phyloP scores from a whole-genome alignment of 30 jellyfish, hydroid and myxozoan species.

The Aurelia sp. region DNA sequence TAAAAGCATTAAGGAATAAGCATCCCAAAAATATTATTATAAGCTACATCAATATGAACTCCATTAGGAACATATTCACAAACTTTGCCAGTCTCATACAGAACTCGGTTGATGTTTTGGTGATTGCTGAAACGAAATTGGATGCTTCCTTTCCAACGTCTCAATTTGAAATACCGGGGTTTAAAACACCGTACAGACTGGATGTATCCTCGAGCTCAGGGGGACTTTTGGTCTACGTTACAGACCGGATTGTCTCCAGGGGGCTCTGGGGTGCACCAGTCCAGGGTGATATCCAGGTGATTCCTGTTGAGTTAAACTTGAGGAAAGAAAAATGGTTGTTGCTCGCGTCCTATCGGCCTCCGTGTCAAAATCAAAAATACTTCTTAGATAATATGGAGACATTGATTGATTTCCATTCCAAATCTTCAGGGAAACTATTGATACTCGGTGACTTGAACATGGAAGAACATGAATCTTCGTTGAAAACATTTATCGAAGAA shows the following conservation, averaged over 20 bases:
- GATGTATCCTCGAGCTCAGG: no score
- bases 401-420: slow-evolving; percentile 3
- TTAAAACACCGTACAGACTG: no score
- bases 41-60: slow-evolving; percentile 40
- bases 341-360: slow-evolving; percentile 21
- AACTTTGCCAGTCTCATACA: slow-evolving; percentile 30
- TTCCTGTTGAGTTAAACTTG: slow-evolving; percentile 16
- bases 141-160: slow-evolving; percentile 23
- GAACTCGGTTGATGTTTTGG: slow-evolving; percentile 20
- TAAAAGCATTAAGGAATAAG: slow-evolving; percentile 24
- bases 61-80: slow-evolving; percentile 15
- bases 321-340: slow-evolving; percentile 19
- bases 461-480: not conserved
- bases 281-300: slow-evolving; percentile 14
- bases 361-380: slow-evolving; percentile 12
- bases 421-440: slow-evolving; percentile 17
- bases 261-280: slow-evolving; percentile 8
- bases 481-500: not conserved
- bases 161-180: slow-evolving; percentile 18
- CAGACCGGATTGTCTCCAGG: slow-evolving; percentile 16
- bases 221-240: slow-evolving; percentile 22
- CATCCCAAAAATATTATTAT: slow-evolving; percentile 21
- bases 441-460: slow-evolving; percentile 36
- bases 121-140: slow-evolving; percentile 42
- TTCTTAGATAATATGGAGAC: slow-evolving; percentile 10